phyloP scores from a whole-genome alignment of 1,140 invertebrate species.

The Penaeus japonicus region DNA sequence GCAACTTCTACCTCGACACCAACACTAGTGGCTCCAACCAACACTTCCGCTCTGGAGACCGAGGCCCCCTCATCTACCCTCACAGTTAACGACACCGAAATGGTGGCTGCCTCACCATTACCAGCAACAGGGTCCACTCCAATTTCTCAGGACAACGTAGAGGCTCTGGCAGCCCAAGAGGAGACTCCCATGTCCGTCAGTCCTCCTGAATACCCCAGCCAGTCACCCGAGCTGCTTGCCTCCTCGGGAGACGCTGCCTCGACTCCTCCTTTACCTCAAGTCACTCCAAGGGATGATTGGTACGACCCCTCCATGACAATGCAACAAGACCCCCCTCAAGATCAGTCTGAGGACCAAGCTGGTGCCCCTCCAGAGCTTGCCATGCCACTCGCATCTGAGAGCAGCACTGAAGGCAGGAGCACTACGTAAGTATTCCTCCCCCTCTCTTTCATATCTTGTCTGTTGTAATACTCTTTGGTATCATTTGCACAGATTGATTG shows the following conservation, averaged over 20 bases:
- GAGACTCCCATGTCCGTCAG: slow-evolving; percentile 55
- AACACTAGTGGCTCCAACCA: neutral
- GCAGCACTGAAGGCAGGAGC: neutral
- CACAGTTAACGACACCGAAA: slow-evolving; percentile 38
- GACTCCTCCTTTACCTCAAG: slow-evolving; percentile 43
- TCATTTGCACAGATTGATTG: too few relatives aligned
- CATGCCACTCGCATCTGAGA: neutral
- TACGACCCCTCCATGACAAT: slow-evolving; percentile 36
- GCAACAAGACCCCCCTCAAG: slow-evolving; percentile 38
- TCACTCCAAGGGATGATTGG: slow-evolving; percentile 57
- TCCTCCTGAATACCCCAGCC: slow-evolving; percentile 42
- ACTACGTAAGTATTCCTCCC: neutral
- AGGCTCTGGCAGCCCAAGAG: slow-evolving; percentile 34
- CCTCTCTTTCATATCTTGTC: neutral
- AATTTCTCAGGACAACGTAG: slow-evolving; percentile 11
- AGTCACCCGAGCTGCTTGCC: slow-evolving; percentile 57
- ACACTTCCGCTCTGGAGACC: neutral
- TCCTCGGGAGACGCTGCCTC: slow-evolving; percentile 67
- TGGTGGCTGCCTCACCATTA: slow-evolving; percentile 42
- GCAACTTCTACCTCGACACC: slow-evolving; percentile 12
- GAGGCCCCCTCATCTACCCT: neutral
- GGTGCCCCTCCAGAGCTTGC: neutral
- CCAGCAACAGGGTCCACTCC: neutral
- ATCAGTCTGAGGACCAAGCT: neutral
- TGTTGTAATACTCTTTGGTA: too few relatives aligned